Evolutionary conservation across 2,113 vertebrate species (phyloP).

Genomic region (Strix uralensis): DNA sequence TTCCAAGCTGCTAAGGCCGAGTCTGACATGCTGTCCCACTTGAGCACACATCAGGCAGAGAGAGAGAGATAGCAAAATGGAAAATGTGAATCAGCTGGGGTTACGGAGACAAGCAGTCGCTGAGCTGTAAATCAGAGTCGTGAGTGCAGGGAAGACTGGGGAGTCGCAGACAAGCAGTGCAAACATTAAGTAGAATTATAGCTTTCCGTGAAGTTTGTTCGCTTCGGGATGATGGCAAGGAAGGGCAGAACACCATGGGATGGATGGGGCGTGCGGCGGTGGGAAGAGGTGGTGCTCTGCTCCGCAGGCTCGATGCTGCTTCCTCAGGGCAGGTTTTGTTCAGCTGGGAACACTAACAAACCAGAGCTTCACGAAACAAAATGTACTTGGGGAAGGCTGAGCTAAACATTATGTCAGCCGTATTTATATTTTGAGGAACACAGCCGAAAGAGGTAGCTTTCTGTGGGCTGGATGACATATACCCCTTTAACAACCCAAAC

Average conservation of each 20-base stretch:
- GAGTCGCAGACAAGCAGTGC: background rate
- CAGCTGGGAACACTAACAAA: background rate
- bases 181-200: background rate
- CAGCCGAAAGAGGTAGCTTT: background rate
- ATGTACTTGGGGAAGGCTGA: background rate
- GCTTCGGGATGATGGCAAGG: background rate
- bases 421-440: background rate
- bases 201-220: background rate
- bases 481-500: background rate
- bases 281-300: background rate
- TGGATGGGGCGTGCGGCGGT: background rate
- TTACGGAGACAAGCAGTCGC: background rate
- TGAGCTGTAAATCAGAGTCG: background rate
- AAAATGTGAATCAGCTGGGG: slow-evolving; percentile 13
- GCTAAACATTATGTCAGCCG: background rate
- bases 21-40: background rate
- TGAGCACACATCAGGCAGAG: background rate
- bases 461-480: background rate
- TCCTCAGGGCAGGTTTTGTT: background rate
- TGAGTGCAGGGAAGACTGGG: fast-evolving
- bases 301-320: background rate
- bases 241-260: background rate
- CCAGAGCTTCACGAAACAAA: background rate
- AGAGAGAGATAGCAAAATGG: background rate
- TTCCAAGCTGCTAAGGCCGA: background rate